Evolutionary conservation across 2,797 vertebrate species (phyloP).

Genomic region (Bovichtus variegatus): DNA sequence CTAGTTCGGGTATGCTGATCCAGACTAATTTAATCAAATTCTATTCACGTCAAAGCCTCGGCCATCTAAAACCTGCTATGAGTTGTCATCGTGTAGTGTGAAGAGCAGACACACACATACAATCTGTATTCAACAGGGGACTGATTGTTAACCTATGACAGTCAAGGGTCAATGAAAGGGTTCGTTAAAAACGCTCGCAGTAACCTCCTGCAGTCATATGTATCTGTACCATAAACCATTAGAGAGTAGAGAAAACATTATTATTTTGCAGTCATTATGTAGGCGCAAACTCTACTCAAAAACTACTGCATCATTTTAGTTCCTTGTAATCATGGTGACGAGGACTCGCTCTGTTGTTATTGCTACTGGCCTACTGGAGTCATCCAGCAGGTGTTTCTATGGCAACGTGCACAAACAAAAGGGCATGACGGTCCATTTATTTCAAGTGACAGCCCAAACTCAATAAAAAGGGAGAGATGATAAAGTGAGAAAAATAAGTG

Average conservation of each 20-base stretch:
- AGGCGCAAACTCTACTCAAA: not conserved
- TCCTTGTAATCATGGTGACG: slow-evolving; percentile 36
- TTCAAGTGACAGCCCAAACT: slow-evolving; percentile 28
- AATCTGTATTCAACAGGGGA: slow-evolving; percentile 8
- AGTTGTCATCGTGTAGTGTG: not conserved
- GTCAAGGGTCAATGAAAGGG: not conserved
- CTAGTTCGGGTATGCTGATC: slow-evolving; percentile 36
- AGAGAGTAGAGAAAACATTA: not conserved
- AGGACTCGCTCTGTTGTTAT: slow-evolving; percentile 27
- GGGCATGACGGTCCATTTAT: slow-evolving; percentile 15
- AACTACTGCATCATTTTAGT: slow-evolving; percentile 29
- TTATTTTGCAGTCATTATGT: not conserved
- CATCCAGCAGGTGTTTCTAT: slow-evolving; percentile 47
- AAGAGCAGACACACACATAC: slow-evolving; percentile 17
- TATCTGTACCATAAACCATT: not conserved
- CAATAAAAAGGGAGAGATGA: slow-evolving; percentile 19
- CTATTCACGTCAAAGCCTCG: slow-evolving; percentile 18
- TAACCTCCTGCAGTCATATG: not conserved
- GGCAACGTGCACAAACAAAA: slow-evolving; percentile 52
- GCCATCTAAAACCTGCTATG: slow-evolving; percentile 19
- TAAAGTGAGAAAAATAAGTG: slow-evolving; percentile 27
- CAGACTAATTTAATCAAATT: slow-evolving; percentile 22
- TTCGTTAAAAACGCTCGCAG: not conserved
- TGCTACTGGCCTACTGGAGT: slow-evolving; percentile 20
- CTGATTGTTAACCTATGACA: slow-evolving; percentile 3